A percentile compares a stretch with the other conserved stretches of the same genome.
These are phyloP conservation scores for Florisuga fusca DNA, from an alignment of 2,797 vertebrate species.

Conservation along the genomic window DNA sequence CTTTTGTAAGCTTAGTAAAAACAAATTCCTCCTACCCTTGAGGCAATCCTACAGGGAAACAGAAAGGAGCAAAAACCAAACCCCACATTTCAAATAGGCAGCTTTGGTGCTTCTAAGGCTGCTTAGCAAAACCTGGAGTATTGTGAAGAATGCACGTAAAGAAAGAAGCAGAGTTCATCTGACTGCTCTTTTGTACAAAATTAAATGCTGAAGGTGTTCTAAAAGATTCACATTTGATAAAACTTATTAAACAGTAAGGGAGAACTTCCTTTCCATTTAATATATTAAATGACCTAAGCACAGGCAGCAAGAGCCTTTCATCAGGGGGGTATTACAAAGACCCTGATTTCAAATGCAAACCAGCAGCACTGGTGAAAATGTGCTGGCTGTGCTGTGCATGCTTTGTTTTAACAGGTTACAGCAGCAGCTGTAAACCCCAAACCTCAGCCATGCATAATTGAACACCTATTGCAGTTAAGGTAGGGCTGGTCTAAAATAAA, in stretches of 20 bases:
- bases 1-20: not conserved
- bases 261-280: conserved; percentile 46
- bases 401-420: conserved; percentile 52
- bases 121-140: not conserved
- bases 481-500: conserved; percentile 63
- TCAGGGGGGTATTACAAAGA: conserved; percentile 29
- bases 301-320: conserved; percentile 22
- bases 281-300: conserved; percentile 17
- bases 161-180: conserved; percentile 2
- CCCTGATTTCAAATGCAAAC: conserved; percentile 32
- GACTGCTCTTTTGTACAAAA: not conserved
- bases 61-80: not conserved
- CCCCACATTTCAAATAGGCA: not conserved
- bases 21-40: not conserved
- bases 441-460: conserved; percentile 48
- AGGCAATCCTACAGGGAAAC: not conserved
- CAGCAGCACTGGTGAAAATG: not conserved
- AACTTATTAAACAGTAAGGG: not conserved
- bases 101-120: not conserved
- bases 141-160: not conserved
- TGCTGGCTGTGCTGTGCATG: not conserved
- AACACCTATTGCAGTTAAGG: conserved; percentile 39
- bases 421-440: conserved; percentile 32
- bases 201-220: not conserved
- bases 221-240: not conserved